These are phyloP conservation scores for Tinea trinotella DNA, from an alignment of 2,888 invertebrate species.

Conservation along the genomic window DNA sequence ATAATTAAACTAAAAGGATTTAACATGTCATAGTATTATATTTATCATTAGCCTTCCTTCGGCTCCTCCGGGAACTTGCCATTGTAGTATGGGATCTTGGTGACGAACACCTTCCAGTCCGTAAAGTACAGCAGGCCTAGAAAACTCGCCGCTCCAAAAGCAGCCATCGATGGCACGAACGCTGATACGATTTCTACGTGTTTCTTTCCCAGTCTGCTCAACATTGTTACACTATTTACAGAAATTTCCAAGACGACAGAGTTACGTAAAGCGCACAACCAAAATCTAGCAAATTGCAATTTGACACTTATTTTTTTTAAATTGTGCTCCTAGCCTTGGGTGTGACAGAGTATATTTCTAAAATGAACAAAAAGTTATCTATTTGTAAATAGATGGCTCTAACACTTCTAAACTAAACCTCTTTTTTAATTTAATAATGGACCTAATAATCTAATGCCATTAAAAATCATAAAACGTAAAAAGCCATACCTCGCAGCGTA, in stretches of 20 bases:
- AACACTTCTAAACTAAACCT: too few species aligned
- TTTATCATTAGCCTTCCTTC: too few species aligned
- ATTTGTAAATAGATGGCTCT: too few species aligned
- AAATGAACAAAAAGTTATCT: too few species aligned
- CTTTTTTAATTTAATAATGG: too few species aligned
- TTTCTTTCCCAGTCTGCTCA: constrained; percentile 66
- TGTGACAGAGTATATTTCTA: too few species aligned
- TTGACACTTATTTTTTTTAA: not conserved
- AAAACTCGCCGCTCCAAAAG: constrained; percentile 78
- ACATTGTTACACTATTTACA: not conserved
- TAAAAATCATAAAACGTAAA: too few species aligned
- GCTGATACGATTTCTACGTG: constrained; percentile 70
- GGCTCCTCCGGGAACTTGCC: constrained; percentile 76
- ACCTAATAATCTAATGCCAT: too few species aligned
- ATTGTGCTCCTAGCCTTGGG: too few species aligned
- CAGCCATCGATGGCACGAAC: constrained; percentile 70
- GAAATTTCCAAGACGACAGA: not conserved
- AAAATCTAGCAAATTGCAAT: too few species aligned
- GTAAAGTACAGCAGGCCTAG: constrained; percentile 78
- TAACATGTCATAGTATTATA: not conserved
- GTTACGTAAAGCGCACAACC: not conserved
- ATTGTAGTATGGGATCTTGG: constrained; percentile 82
- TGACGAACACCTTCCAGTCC: constrained; percentile 83
- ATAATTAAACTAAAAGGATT: not conserved
- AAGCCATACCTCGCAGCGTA: too few species aligned